A percentile compares a stretch with the other conserved stretches of the same genome.
phyloP scores from a whole-genome alignment of 2,888 invertebrate species.

The Nomada lathburiana region DNA sequence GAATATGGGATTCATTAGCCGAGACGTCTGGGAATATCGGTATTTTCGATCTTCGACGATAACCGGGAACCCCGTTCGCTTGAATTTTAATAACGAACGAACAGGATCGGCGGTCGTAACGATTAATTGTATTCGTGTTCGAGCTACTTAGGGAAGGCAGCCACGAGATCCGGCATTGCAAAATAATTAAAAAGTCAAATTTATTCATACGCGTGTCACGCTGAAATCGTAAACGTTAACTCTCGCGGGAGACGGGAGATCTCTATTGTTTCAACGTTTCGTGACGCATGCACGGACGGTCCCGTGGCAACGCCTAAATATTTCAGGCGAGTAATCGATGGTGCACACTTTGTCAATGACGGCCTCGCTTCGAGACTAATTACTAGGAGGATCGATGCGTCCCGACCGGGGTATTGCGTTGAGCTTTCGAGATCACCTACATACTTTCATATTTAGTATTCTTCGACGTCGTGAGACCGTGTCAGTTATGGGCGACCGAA shows the following conservation, averaged over 20 bases:
- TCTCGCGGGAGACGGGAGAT: not conserved
- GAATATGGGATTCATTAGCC: not conserved
- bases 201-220: conserved; percentile 42
- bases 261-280: conserved; percentile 63
- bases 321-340: conserved; percentile 66
- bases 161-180: conserved; percentile 15
- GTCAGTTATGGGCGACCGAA: conserved; percentile 15
- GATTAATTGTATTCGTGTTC: conserved; percentile 35
- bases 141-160: conserved; percentile 16
- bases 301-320: conserved; percentile 46
- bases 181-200: conserved; percentile 57
- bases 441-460: conserved; percentile 50
- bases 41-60: conserved; percentile 21
- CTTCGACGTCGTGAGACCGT: conserved; percentile 31
- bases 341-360: conserved; percentile 67
- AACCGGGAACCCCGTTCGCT: not conserved
- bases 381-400: conserved; percentile 67
- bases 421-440: conserved; percentile 51
- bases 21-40: not conserved
- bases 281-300: not conserved
- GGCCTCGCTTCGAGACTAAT: conserved; percentile 57
- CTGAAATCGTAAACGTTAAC: conserved; percentile 7
- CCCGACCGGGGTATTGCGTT: conserved; percentile 42
- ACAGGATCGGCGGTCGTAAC: conserved; percentile 21
- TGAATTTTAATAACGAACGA: conserved; percentile 33